These are phyloP conservation scores for Trichonephila clavipes DNA, from an alignment of 1,140 invertebrate genomes.

Conservation along the genomic window DNA sequence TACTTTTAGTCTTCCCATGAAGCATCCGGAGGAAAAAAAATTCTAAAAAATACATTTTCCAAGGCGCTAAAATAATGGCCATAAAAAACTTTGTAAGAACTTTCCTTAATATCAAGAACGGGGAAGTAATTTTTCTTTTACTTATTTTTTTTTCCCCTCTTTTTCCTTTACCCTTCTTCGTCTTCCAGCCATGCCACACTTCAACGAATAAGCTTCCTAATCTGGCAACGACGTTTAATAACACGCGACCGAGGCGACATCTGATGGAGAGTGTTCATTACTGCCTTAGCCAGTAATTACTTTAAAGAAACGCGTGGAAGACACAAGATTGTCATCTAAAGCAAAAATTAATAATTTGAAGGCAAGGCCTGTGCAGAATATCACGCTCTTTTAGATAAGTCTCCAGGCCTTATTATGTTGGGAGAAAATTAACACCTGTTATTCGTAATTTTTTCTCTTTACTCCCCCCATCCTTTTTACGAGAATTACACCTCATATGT, in stretches of 20 bases:
- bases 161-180: conserved; percentile 29
- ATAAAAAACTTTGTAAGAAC: conserved; percentile 74
- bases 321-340: conserved; percentile 72
- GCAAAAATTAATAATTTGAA: conserved; percentile 76
- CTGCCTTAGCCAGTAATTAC: conserved; percentile 69
- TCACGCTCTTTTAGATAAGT: conserved; percentile 76
- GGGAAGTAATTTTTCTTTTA: conserved; percentile 62
- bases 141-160: conserved; percentile 32
- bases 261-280: conserved; percentile 74
- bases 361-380: conserved; percentile 41
- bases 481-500: conserved; percentile 76
- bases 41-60: conserved; percentile 68
- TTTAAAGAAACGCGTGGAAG: conserved; percentile 74
- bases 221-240: conserved; percentile 76
- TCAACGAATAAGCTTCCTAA: conserved; percentile 75
- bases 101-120: conserved; percentile 75
- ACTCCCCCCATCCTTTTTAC: conserved; percentile 13
- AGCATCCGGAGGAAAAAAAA: conserved; percentile 54
- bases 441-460: conserved; percentile 60
- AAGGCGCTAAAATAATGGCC: conserved; percentile 76
- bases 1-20: conserved; percentile 72
- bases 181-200: conserved; percentile 40
- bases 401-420: conserved; percentile 72
- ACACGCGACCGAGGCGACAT: conserved; percentile 70
- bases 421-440: conserved; percentile 76